phyloP scores from a whole-genome alignment of 2,113 vertebrate genomes.

The Platycercus adscitus region DNA sequence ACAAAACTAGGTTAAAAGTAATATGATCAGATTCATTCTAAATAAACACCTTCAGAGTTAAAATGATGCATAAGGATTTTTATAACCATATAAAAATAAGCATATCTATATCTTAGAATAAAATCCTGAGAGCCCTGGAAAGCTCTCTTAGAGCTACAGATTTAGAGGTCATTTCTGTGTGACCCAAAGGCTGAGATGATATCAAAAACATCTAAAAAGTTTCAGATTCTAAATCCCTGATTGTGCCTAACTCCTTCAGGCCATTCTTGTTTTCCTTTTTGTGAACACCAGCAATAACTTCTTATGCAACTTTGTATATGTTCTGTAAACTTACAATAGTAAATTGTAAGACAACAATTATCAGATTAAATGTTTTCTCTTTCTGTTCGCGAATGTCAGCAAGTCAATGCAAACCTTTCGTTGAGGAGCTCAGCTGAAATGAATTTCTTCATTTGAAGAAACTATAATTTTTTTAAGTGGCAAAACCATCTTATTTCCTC shows the following conservation, averaged over 20 bases:
- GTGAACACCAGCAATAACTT: not conserved
- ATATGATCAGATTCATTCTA: not conserved
- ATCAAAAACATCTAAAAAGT: not conserved
- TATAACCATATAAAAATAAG: not conserved
- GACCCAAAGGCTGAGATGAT: not conserved
- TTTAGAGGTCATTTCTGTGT: not conserved
- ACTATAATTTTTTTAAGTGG: not conserved
- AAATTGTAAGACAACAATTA: constrained; percentile 17
- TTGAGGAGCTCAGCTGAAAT: not conserved
- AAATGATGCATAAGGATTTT: not conserved
- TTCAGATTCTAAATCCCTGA: not conserved
- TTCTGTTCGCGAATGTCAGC: not conserved
- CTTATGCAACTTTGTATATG: not conserved
- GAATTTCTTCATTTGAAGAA: not conserved
- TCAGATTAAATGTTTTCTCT: not conserved
- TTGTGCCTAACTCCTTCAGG: not conserved
- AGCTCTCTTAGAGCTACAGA: not conserved
- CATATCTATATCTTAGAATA: not conserved
- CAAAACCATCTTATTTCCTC: not conserved
- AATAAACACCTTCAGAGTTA: not conserved
- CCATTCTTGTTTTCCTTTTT: not conserved
- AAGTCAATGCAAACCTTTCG: constrained; percentile 27
- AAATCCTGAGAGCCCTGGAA: not conserved
- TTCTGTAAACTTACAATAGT: constrained; percentile 15
- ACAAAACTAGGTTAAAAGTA: not conserved